Evolutionary conservation across 2,888 invertebrate species (phyloP).

Genomic region (Oxyteleia sp.): DNA sequence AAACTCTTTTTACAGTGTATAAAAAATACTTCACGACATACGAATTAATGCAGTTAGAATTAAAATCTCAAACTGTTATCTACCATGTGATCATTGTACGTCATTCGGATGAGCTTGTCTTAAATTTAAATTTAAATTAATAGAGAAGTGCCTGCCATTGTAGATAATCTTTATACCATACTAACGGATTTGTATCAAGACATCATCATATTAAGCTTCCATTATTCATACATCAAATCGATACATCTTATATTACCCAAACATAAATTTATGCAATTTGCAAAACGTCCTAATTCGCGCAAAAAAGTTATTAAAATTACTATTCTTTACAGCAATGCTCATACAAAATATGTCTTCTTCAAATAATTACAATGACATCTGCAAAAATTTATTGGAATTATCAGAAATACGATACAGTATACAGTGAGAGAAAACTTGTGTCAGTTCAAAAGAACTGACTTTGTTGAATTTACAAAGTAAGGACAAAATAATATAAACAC

Average conservation of each 20-base stretch:
- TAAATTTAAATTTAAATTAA: slow-evolving; percentile 34
- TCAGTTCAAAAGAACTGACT: too few species aligned
- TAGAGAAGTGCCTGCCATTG: slow-evolving; percentile 18
- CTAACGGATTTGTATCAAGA: background rate
- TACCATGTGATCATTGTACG: slow-evolving; percentile 3
- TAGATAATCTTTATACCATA: slow-evolving; percentile 25
- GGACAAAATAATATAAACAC: too few species aligned
- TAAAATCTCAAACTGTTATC: slow-evolving; percentile 17
- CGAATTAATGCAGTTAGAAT: background rate
- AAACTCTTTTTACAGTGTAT: too few species aligned
- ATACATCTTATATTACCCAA: background rate
- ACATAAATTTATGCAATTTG: background rate
- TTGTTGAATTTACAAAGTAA: too few species aligned
- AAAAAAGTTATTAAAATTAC: too few species aligned
- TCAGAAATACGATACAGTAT: too few species aligned
- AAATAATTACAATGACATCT: too few species aligned
- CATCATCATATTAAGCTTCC: slow-evolving; percentile 16
- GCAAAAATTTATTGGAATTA: too few species aligned
- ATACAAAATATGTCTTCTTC: too few species aligned
- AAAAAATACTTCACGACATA: background rate
- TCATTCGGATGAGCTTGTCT: slow-evolving; percentile 8
- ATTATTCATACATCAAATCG: slow-evolving; percentile 13
- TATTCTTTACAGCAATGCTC: too few species aligned
- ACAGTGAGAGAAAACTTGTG: too few species aligned
- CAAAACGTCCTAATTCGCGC: too few species aligned